A percentile compares a stretch with the other conserved stretches of the same genome.
Conservation (phyloP, 2,888 invertebrate genomes). For the Rotaria socialis region DNA sequence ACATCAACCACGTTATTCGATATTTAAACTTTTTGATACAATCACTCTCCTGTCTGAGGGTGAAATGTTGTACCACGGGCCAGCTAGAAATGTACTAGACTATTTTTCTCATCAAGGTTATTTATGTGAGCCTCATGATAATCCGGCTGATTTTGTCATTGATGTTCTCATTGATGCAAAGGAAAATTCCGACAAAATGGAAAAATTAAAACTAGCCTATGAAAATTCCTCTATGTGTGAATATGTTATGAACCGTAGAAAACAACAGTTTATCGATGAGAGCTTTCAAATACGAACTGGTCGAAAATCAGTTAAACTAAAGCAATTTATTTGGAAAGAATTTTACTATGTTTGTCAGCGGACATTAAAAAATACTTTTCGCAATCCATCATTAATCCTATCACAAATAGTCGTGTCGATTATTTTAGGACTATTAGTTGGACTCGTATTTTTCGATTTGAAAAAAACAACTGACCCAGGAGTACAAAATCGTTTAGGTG, state of each 20-base stretch:
- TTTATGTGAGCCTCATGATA: background rate
- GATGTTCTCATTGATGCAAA: background rate
- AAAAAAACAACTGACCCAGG: background rate
- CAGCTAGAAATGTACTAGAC: rapidly evolving
- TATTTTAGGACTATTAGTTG: background rate
- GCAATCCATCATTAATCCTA: background rate
- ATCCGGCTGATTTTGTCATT: background rate
- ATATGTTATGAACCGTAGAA: too few species aligned
- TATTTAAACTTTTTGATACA: background rate
- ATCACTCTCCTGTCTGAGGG: background rate
- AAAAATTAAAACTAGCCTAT: too few species aligned
- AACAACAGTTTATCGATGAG: too few species aligned
- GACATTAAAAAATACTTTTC: background rate
- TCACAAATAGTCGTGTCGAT: background rate
- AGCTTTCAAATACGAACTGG: too few species aligned
- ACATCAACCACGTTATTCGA: background rate
- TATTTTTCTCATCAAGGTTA: background rate
- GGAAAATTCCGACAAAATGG: too few species aligned
- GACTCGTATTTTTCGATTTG: background rate
- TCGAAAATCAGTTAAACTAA: too few species aligned
- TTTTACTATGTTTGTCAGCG: background rate
- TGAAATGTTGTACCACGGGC: background rate
- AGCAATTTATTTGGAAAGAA: background rate
- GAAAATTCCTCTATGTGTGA: too few species aligned
- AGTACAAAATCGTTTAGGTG: background rate